Base-by-base conservation (phyloP, 2,888 invertebrate genomes). In the Aradus depressus region DNA sequence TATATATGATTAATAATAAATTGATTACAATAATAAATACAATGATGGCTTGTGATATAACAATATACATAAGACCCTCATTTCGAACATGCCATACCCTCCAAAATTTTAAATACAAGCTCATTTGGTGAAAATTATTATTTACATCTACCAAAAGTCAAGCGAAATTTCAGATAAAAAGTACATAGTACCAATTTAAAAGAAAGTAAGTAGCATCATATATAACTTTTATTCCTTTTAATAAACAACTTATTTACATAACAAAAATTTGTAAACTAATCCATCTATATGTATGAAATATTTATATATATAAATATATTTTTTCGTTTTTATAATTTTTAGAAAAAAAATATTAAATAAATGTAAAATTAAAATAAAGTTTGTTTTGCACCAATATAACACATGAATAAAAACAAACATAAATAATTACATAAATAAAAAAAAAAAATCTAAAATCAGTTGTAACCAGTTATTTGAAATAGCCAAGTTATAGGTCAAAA, bases 11-110 rank as follows among this genome's bases (percentile, higher is more conserved):
- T 47, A 26, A 39, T 42, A 35, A 47, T 54, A 41, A 41, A 50
- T 12, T 22, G 22, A 32, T 42, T 34, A 26, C 41, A 28, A 31
- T 38, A 39, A 50, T 41, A 50, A 50, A 42, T 42, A 42, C 43
- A 43, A 22, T 50, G 32, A 23, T 38, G 37, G 47, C 22, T 47
- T 47, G 38, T 47, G 47, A 47, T 47, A n/a, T n/a, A n/a, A n/a
- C 38, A 47, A 37, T 37, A 47, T 47, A 47, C 47, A 47, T 47
- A 44, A 28, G 37, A 47, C 47, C 47, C 47, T 47, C 37, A 47
- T 37, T n/a, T 47, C 28, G 28, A 25, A 47, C 35, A 47, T 25
- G 47, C 38, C 38, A 25, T 37, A 28, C 35, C 47, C 37, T 37
- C 28, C 18, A 45, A 37, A 26, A 38, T 47, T 28, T 38, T 38